Evolutionary conservation across 1,140 invertebrate genomes (phyloP), one percentile per base, ranked within the genome.

Genomic region (Goniozus legneri): DNA sequence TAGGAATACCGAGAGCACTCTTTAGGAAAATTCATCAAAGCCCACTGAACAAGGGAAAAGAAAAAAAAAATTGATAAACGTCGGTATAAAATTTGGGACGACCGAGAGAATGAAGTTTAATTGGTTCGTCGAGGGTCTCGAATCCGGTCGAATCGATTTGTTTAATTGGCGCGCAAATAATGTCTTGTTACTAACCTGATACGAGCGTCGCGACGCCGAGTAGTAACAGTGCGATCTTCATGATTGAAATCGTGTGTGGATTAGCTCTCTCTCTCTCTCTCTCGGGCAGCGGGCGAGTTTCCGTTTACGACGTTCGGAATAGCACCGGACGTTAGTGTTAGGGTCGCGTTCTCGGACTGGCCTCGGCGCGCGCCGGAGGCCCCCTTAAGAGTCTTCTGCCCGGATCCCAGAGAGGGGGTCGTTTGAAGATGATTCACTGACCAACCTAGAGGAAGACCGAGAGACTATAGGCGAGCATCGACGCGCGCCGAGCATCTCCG

Each of bases 321-420:
- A n/a, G 62, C 54, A 67, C 68, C 69, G 73, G 70, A 73, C 68
- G 71, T 74, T 69, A 68, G 62, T 66, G 66, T 71, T 71, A 68
- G 71, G 65, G 62, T 73, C 66, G 69, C 71, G 68, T 74, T 74
- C 70, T 75, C 67, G 64, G 60, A 75, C 73, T 75, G 71, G 69
- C 67, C 58, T 68, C 63, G 67, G 69, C 62, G 55, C 58, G 64
- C 64, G 59, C 62, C 56, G 71, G 58, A 62, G 58, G 67, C 62
- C 67, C 69, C 67, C 68, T 75, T 75, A 75, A 75, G 70, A 74
- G 65, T 74, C 65, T 61, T 73, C 69, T 66, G 71, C 56, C 52
- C 51, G 62, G 65, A 59, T 62, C 62, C 55, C 56, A 50, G 67
- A 68, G 68, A 65, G 59, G 65, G 68, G 68, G 67, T 55, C 62